Percentiles rank a stretch among this genome's conserved stretches.
phyloP scores from a whole-genome alignment of 2,113 vertebrate species.

The Burhinus oedicnemus region DNA sequence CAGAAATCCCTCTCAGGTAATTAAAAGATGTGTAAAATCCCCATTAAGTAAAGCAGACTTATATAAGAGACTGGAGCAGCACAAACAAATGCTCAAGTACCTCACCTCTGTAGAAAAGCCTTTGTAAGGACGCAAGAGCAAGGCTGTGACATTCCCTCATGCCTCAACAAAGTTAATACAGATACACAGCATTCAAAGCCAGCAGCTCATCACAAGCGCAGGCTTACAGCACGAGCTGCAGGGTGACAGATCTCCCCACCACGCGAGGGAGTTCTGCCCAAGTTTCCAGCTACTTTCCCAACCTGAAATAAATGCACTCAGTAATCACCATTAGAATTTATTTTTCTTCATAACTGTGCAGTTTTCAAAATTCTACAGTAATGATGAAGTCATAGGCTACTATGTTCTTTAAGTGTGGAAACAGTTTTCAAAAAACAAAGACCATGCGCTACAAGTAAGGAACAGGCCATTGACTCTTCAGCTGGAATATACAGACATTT shows the following conservation, averaged over 20 bases:
- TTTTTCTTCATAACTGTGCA: slow-evolving; percentile 46
- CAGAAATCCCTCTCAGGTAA: slow-evolving; percentile 10
- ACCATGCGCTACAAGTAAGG: slow-evolving; percentile 48
- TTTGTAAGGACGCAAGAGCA: not conserved
- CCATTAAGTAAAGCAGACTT: not conserved
- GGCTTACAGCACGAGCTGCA: accelerated
- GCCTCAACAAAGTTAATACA: not conserved
- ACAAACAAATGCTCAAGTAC: not conserved
- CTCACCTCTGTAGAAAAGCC: not conserved
- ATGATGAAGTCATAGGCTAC: slow-evolving; percentile 1
- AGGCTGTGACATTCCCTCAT: accelerated
- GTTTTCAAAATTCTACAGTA: slow-evolving; percentile 61
- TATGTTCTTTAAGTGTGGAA: slow-evolving; percentile 30
- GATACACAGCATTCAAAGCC: not conserved
- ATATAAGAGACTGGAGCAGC: not conserved
- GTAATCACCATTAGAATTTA: slow-evolving; percentile 54
- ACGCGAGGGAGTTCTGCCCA: no score
- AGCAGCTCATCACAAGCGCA: not conserved
- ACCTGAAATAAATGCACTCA: not conserved
- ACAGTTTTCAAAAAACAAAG: slow-evolving; percentile 38
- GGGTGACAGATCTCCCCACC: not conserved
- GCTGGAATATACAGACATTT: slow-evolving; percentile 36
- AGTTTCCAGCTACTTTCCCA: not conserved
- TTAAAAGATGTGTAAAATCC: slow-evolving; percentile 10
- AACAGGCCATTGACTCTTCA: slow-evolving; percentile 23